Conservation (phyloP, 2,888 invertebrate genomes). For the Tachina lurida region DNA sequence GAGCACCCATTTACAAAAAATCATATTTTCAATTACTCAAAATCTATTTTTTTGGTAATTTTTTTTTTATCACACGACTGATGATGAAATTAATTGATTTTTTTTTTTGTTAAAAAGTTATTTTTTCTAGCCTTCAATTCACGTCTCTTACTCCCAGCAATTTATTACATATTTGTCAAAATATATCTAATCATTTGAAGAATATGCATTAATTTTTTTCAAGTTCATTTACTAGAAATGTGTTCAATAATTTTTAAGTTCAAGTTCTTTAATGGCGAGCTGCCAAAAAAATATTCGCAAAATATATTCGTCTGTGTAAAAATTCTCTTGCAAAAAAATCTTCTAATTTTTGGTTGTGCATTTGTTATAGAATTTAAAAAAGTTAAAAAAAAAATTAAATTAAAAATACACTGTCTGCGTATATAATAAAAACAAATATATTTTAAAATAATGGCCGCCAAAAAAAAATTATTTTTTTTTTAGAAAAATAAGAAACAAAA, state of each 20-base stretch:
- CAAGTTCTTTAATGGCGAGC: slow-evolving; percentile 50
- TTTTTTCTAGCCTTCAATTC: background rate
- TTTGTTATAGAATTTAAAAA: slow-evolving; percentile 29
- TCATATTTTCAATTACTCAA: too few relatives aligned
- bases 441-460: slow-evolving; percentile 44
- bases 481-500: background rate
- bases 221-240: slow-evolving; percentile 60
- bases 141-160: background rate
- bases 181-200: slow-evolving; percentile 19
- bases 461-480: slow-evolving; percentile 6
- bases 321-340: background rate
- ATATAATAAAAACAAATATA: slow-evolving; percentile 34
- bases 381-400: slow-evolving; percentile 5
- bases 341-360: background rate
- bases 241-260: slow-evolving; percentile 42
- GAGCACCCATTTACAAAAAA: too few relatives aligned
- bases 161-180: background rate
- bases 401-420: slow-evolving; percentile 5
- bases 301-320: slow-evolving; percentile 27
- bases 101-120: too few relatives aligned
- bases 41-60: too few relatives aligned
- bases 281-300: slow-evolving; percentile 51
- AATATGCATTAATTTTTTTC: slow-evolving; percentile 23
- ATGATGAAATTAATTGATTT: too few relatives aligned
- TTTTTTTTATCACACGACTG: too few relatives aligned